phyloP scores from a whole-genome alignment of 1,140 invertebrate species.

The Macrostomum lignano region DNA sequence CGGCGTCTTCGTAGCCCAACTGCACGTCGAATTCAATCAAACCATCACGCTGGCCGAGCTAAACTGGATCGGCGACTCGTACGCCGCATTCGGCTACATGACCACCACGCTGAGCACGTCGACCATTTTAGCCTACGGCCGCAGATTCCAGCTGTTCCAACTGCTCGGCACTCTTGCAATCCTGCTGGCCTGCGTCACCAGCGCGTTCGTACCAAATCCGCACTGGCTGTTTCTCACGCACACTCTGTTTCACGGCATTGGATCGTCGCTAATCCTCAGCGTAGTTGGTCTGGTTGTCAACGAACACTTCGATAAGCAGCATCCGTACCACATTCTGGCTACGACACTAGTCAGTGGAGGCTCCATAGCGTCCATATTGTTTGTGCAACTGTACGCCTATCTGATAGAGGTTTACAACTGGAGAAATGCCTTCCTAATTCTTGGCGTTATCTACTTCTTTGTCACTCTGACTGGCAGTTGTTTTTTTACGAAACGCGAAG shows the following conservation, averaged over 20 bases:
- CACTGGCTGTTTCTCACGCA: conserved; percentile 2
- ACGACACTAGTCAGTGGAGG: conserved; percentile 7
- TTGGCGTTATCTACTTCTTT: conserved; percentile 1
- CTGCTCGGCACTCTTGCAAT: neutral
- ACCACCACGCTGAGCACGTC: conserved; percentile 3
- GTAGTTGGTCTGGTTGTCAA: conserved; percentile 10
- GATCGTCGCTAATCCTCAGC: conserved; percentile 10
- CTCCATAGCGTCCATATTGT: conserved; percentile 1
- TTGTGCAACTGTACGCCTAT: neutral
- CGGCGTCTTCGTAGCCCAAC: conserved; percentile 1
- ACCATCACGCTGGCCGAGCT: conserved; percentile 2
- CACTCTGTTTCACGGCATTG: conserved; percentile 10
- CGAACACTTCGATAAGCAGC: conserved; percentile 11
- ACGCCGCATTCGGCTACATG: conserved; percentile 2
- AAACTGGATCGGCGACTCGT: conserved; percentile 5
- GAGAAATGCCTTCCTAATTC: conserved; percentile 2
- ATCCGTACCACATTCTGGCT: conserved; percentile 11
- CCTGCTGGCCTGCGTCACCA: neutral
- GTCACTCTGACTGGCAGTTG: neutral
- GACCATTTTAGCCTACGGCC: conserved; percentile 1
- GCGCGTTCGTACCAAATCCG: conserved; percentile 2
- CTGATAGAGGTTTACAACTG: neutral
- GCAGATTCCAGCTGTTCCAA: conserved; percentile 2
- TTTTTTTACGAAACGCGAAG: neutral
- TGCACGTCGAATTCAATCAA: conserved; percentile 1